Evolutionary conservation across 2,888 invertebrate genomes (phyloP).

Genomic region (Idaea dimidiata): DNA sequence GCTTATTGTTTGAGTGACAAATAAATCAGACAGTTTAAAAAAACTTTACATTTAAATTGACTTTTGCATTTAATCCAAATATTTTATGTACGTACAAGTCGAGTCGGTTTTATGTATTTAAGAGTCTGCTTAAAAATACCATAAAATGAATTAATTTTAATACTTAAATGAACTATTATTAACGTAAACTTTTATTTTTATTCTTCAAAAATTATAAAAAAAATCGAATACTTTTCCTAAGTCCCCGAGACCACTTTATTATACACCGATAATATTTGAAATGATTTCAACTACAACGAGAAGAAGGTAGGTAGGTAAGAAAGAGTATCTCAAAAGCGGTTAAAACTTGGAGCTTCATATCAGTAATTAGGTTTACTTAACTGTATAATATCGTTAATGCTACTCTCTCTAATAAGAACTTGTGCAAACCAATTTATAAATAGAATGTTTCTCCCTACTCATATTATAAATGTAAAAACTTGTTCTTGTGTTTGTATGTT

Average conservation of each 20-base stretch:
- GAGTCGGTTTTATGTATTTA: too few species aligned
- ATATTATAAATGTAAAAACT: constrained; percentile 41
- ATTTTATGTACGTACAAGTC: too few species aligned
- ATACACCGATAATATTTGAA: too few species aligned
- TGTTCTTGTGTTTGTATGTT: constrained; percentile 12
- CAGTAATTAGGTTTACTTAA: constrained; percentile 64
- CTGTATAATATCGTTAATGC: constrained; percentile 59
- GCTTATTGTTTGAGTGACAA: background rate
- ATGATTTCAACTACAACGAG: background rate
- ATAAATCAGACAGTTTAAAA: background rate
- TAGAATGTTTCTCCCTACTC: constrained; percentile 39
- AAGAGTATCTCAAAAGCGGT: constrained; percentile 33
- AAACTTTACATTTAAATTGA: background rate
- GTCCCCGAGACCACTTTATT: too few species aligned
- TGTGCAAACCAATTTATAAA: constrained; percentile 49
- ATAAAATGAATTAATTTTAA: too few species aligned
- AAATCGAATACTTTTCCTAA: too few species aligned
- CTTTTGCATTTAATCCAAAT: too few species aligned
- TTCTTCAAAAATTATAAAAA: too few species aligned
- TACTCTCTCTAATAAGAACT: constrained; percentile 47
- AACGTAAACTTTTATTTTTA: too few species aligned
- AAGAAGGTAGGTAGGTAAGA: background rate
- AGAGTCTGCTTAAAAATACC: too few species aligned
- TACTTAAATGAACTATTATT: too few species aligned
- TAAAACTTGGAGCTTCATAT: constrained; percentile 63